These are phyloP conservation scores for Campylorhamphus procurvoides DNA, from an alignment of 2,113 vertebrate species.

Conservation along the genomic window DNA sequence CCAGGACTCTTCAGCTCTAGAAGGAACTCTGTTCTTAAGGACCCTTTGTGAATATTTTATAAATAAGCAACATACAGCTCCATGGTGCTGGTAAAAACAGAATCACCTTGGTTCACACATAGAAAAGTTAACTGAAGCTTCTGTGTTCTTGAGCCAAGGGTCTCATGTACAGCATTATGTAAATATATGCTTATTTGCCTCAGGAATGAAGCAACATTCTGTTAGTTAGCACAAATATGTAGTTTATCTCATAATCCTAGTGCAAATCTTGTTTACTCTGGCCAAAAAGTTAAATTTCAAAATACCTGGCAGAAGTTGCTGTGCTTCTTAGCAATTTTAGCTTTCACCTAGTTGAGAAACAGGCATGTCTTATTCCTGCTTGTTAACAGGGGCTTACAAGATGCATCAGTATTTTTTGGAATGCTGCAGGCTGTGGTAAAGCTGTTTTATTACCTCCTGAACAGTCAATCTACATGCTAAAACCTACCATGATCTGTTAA, in stretches of 20 bases:
- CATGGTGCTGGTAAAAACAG: not conserved
- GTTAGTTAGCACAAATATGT: not conserved
- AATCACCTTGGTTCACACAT: not conserved
- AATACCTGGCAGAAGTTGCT: constrained; percentile 14
- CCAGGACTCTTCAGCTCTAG: not conserved
- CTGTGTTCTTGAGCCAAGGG: not conserved
- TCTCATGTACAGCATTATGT: not conserved
- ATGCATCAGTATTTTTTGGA: not conserved
- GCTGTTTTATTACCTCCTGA: not conserved
- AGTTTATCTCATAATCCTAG: constrained; percentile 50
- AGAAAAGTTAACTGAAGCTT: not conserved
- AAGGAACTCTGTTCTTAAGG: not conserved
- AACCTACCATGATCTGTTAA: not conserved
- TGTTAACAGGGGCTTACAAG: not conserved
- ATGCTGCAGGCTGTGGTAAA: not conserved
- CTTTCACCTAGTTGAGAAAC: not conserved
- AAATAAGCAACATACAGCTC: not conserved
- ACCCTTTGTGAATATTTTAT: not conserved
- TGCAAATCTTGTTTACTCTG: constrained; percentile 20
- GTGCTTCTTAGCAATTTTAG: not conserved
- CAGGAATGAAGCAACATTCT: constrained; percentile 30
- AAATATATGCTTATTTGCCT: constrained; percentile 25
- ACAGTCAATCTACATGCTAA: not conserved
- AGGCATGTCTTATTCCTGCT: not conserved
- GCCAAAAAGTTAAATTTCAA: constrained; percentile 38